Base-by-base conservation (phyloP, 2,888 invertebrate genomes). In the Himalopsyche kuldschensis region DNA sequence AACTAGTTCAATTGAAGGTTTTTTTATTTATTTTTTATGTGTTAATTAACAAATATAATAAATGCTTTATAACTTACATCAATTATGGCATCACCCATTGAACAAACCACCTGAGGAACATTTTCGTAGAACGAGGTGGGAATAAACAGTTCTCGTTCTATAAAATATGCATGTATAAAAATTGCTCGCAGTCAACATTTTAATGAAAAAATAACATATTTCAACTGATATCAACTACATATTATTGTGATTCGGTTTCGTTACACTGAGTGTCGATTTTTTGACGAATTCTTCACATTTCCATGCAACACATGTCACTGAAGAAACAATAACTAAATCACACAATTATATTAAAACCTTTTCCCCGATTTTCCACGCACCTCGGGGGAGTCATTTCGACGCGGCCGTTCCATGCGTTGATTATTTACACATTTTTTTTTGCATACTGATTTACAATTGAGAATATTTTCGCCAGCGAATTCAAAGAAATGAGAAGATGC, bases 91-190 rank as follows among this genome's bases (percentile, higher is more conserved):
- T 79, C 78, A 81, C 77, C 81, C 86, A 77, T 85, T 81, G 78
- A 85, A 24, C 79, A 85, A 86, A 86, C 86, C 86, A 86, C 86
- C 86, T 86, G 86, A 85, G 78, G 85, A 85, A 84, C 82, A 85
- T 80, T 84, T 81, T 75, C 47, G 35, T 78, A 82, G 69, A 80
- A 77, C 80, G 47, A 78, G 75, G 48, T n/a, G 30, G 47, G 69
- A 47, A 32, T 27, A 80, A 82, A 80, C 75, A 79, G 75, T 48
- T 75, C 76, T 80, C 80, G 76, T 75, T 75, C 30, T 41, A 75
- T 27, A 27, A 27, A 69, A 69, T 69, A 69, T 69, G 69, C 27
- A 69, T 27, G 8, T 69, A 69, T 69, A 69, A 69, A 69, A 69
- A 69, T 11, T 30, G 3, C 15, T 69, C 2, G 11, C 69, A 69